Percentiles rank a stretch among this genome's conserved stretches.
These are phyloP conservation scores for Phoebastria nigripes DNA, from an alignment of 2,797 vertebrate species.

Conservation along the genomic window DNA sequence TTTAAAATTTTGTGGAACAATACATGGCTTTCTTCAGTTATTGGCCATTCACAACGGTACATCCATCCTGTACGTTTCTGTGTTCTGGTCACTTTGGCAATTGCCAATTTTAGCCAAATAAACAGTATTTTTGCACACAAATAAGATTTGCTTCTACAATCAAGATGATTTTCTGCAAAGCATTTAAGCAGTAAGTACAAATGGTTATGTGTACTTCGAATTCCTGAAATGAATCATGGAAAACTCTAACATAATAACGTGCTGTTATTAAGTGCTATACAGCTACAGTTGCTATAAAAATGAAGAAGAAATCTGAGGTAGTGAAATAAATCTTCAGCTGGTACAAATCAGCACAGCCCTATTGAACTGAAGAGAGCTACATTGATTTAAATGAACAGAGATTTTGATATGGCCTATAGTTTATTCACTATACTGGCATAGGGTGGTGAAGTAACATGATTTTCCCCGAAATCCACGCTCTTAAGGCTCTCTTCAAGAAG, in stretches of 20 bases:
- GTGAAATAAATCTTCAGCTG: conserved; percentile 1
- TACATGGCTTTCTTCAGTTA: background rate
- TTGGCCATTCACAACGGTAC: background rate
- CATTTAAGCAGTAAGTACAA: background rate
- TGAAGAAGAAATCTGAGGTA: background rate
- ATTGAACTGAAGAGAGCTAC: background rate
- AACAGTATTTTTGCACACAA: background rate
- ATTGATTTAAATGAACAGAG: background rate
- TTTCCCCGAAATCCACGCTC: background rate
- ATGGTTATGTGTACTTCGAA: background rate
- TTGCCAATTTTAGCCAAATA: background rate
- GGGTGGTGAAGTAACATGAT: background rate
- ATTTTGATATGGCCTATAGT: background rate
- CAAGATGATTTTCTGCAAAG: background rate
- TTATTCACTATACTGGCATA: background rate
- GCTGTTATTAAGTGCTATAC: background rate
- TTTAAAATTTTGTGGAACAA: background rate
- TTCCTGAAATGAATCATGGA: conserved; percentile 19
- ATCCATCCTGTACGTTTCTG: background rate
- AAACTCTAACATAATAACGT: background rate
- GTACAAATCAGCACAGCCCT: background rate
- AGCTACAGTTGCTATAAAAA: background rate
- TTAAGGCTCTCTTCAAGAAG: background rate
- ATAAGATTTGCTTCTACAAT: background rate
- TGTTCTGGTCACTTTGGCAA: background rate